phyloP scores from a whole-genome alignment of 1,140 invertebrate genomes.

The Ceratina japonica region DNA sequence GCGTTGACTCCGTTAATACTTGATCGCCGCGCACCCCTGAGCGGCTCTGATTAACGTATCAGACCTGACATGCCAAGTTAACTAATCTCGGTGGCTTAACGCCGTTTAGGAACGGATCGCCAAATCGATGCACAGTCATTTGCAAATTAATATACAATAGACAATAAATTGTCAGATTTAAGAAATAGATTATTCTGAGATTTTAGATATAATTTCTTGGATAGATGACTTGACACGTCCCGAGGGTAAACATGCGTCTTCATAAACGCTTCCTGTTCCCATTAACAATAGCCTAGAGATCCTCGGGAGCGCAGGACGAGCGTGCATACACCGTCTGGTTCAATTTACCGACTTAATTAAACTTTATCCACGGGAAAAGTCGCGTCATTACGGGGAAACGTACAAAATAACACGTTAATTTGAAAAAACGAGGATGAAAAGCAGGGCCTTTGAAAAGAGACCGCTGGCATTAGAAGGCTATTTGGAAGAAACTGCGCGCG shows the following conservation, averaged over 20 bases:
- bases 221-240: too few species aligned
- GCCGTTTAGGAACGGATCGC: background rate
- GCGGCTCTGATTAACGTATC: conserved; percentile 32
- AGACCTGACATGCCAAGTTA: conserved; percentile 8
- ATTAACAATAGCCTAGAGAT: background rate
- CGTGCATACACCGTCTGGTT: background rate
- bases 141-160: too few species aligned
- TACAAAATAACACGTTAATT: conserved; percentile 19
- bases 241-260: background rate
- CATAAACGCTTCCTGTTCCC: background rate
- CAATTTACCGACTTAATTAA: conserved; percentile 32
- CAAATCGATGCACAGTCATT: background rate
- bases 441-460: conserved; percentile 34
- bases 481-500: conserved; percentile 52
- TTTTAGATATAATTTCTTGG: too few species aligned
- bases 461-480: conserved; percentile 49
- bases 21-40: background rate
- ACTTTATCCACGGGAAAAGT: conserved; percentile 46
- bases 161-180: too few species aligned
- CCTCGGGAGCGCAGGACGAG: background rate
- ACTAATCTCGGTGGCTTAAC: background rate
- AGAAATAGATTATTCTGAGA: too few species aligned
- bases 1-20: conserved; percentile 18
- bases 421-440: background rate
- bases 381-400: conserved; percentile 44